Percentiles rank a stretch among this genome's conserved stretches.
These are phyloP conservation scores for Philopotamus ludificatus DNA, from an alignment of 1,140 invertebrate species.

Conservation along the genomic window DNA sequence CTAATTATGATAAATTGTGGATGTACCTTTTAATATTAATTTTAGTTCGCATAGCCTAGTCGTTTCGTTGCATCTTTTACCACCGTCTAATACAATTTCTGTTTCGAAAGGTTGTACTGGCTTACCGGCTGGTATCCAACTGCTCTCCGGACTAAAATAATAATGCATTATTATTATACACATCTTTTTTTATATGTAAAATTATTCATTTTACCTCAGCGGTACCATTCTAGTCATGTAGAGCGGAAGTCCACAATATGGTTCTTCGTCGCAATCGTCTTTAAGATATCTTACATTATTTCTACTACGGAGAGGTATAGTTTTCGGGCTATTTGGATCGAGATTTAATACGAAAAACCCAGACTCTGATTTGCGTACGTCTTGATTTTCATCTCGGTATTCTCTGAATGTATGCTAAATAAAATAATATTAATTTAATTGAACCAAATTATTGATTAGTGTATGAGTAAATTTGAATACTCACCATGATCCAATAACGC, in stretches of 20 bases:
- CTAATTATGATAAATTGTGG: background rate
- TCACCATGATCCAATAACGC: conserved; percentile 39
- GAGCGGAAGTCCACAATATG: conserved; percentile 32
- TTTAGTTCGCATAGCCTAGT: background rate
- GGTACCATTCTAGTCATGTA: conserved; percentile 35
- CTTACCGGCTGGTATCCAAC: conserved; percentile 6
- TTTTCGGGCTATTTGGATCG: conserved; percentile 34
- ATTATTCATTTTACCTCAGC: conserved; percentile 26
- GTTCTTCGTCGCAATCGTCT: conserved; percentile 29
- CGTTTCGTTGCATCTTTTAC: background rate
- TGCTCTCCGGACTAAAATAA: conserved; percentile 9
- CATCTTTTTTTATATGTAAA: too few relatives aligned
- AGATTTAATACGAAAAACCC: conserved; percentile 37
- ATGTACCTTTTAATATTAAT: background rate
- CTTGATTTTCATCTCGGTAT: conserved; percentile 20
- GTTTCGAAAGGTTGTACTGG: background rate
- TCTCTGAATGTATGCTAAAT: conserved; percentile 31
- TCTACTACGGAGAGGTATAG: conserved; percentile 13
- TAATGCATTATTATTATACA: background rate
- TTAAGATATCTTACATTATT: background rate
- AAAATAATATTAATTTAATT: background rate
- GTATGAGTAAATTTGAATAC: too few relatives aligned
- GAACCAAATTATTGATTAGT: background rate
- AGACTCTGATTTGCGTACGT: conserved; percentile 11
- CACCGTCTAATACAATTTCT: background rate